Conservation (phyloP, 1,140 invertebrate genomes). For the Adoxophyes honmai region DNA sequence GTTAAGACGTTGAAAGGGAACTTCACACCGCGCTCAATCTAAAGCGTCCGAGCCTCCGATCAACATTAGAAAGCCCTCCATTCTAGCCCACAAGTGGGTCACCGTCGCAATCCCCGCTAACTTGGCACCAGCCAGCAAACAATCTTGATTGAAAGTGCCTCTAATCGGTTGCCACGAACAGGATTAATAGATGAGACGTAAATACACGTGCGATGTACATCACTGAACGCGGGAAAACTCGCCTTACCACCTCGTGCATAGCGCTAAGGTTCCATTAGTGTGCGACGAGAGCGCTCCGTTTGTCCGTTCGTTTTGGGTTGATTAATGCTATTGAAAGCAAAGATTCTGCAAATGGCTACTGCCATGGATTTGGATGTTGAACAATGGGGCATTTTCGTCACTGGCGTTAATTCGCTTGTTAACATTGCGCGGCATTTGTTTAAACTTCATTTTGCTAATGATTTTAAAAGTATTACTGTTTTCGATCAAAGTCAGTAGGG, state of each 20-base stretch:
- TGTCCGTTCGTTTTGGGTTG: slow-evolving; percentile 6
- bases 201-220: neutral
- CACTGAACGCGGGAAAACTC: neutral
- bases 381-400: slow-evolving; percentile 4
- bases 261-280: neutral
- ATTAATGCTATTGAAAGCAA: slow-evolving; percentile 9
- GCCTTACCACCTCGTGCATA: neutral
- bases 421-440: neutral
- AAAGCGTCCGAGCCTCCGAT: neutral
- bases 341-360: neutral
- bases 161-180: slow-evolving; percentile 36
- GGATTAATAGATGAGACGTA: slow-evolving; percentile 29
- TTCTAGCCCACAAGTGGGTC: slow-evolving; percentile 40
- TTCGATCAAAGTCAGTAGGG: too few species aligned
- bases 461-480: too few species aligned
- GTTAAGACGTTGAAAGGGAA: neutral
- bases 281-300: neutral
- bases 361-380: slow-evolving; percentile 7
- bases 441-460: neutral
- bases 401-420: slow-evolving; percentile 7
- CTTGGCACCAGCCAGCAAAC: slow-evolving; percentile 47
- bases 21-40: too few species aligned
- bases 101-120: slow-evolving; percentile 39
- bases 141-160: slow-evolving; percentile 58
- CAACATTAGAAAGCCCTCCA: slow-evolving; percentile 15